phyloP scores from a whole-genome alignment of 2,797 vertebrate genomes.

The Gymnocypris eckloni region DNA sequence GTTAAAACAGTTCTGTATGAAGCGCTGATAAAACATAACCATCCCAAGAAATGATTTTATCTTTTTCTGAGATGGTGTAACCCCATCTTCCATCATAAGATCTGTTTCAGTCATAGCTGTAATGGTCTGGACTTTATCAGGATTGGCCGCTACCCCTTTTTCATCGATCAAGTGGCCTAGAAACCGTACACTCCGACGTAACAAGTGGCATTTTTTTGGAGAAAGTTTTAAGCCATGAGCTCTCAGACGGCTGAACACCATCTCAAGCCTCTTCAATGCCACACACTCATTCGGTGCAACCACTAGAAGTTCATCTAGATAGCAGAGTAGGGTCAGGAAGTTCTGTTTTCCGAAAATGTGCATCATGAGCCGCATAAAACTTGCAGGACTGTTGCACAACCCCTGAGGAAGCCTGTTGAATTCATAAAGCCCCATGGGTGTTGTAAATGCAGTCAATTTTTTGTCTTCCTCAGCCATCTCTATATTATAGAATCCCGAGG shows the following conservation, averaged over 20 bases:
- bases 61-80: not conserved
- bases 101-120: not conserved
- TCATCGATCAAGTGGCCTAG: constrained; percentile 17
- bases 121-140: constrained; percentile 13
- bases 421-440: constrained; percentile 20
- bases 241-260: constrained; percentile 27
- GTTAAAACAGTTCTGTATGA: constrained; percentile 29
- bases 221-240: constrained; percentile 40
- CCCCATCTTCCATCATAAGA: constrained; percentile 5
- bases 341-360: constrained; percentile 34
- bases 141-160: not conserved
- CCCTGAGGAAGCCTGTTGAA: constrained; percentile 10
- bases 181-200: constrained; percentile 29
- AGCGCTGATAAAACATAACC: constrained; percentile 35
- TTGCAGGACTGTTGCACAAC: constrained; percentile 47
- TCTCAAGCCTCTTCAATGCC: constrained; percentile 17
- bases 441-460: constrained; percentile 26
- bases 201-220: constrained; percentile 36
- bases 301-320: constrained; percentile 23
- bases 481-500: constrained; percentile 19
- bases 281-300: constrained; percentile 12
- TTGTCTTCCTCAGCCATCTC: constrained; percentile 35
- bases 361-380: constrained; percentile 46
- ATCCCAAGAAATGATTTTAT: constrained; percentile 42
- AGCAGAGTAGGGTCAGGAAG: not conserved